Base-by-base conservation (phyloP, 2,113 vertebrate genomes). In the Isurus oxyrinchus region DNA sequence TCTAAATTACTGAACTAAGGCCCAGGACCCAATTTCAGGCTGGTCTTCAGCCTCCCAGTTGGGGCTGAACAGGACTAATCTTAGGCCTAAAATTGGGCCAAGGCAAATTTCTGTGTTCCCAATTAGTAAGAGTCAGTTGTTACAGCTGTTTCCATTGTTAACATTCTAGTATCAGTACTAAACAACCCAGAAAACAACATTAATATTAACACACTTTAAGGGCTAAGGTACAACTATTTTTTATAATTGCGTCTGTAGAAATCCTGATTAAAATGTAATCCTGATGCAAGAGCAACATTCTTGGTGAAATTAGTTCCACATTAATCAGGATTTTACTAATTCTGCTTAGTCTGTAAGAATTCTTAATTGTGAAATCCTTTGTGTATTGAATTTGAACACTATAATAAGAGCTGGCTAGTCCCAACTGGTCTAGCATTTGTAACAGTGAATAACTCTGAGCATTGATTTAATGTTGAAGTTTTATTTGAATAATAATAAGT, bases 251-350 rank as follows among this genome's bases (percentile, higher is more conserved):
- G 27, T 57, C 87, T 59, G 88, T 35, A 61, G 88, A n/a, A 93
- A 93, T 93, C 88, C 55, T 61, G 55, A 93, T 93, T 93, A 93
- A 61, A 13, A 61, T 16, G 27, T 57, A 59, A 93, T 57, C 55
- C 57, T 61, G 31, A 61, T 93, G 57, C 57, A 93, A 93, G 88
- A 61, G 57, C 19, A 93, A 93, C 88, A 93, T 93, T 93, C 88
- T 16, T 93, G 61, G 57, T 61, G 57, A 93, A 93, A 93, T 93
- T 90, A 57, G 25, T 90, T 90, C 55, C 55, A 90, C 88, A 93
- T 61, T 93, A 93, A 93, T 93, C 55, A 93, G 57, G 88, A 61
- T 59, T 93, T 93, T 61, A 59, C 27, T 91, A 93, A 93, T 93
- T 93, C 88, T 7, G 14, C 88, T n/a, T 93, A 61, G 57, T 59